These are phyloP conservation scores for Agrotis exclamationis DNA, from an alignment of 2,888 invertebrate species.

Conservation along the genomic window DNA sequence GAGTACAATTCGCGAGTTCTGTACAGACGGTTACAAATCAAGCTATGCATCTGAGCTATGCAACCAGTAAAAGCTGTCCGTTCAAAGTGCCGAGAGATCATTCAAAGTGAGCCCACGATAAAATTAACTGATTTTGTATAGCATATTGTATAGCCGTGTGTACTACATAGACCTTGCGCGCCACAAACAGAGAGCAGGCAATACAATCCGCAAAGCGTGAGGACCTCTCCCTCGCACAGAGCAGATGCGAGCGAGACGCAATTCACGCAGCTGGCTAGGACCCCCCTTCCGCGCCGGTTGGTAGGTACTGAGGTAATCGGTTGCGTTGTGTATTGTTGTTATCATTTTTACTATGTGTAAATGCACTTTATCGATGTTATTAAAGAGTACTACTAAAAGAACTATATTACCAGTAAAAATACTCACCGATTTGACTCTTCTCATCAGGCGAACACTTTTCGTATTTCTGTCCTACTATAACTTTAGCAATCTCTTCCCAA, in stretches of 20 bases:
- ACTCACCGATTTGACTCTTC: slow-evolving; percentile 31
- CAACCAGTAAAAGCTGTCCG: too few relatives aligned
- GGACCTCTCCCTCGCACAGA: neutral
- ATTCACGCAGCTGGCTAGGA: slow-evolving; percentile 7
- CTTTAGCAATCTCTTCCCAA: slow-evolving; percentile 31
- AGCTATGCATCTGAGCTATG: too few relatives aligned
- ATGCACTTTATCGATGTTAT: neutral
- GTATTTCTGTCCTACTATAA: slow-evolving; percentile 16
- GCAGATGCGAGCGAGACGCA: slow-evolving; percentile 18
- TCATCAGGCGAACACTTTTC: neutral
- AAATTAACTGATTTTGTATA: too few relatives aligned
- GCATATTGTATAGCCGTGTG: too few relatives aligned
- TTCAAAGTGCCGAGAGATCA: too few relatives aligned
- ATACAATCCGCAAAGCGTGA: slow-evolving; percentile 21
- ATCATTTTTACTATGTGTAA: neutral
- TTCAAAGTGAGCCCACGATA: too few relatives aligned
- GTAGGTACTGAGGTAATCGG: neutral
- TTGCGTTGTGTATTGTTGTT: neutral
- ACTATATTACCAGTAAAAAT: neutral
- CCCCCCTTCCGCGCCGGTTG: neutral
- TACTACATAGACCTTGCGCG: neutral
- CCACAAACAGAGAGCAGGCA: slow-evolving; percentile 21
- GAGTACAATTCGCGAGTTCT: too few relatives aligned
- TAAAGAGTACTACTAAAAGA: neutral
- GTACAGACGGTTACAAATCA: too few relatives aligned